phyloP scores from a whole-genome alignment of 2,797 vertebrate species.

The Alcedo atthis region DNA sequence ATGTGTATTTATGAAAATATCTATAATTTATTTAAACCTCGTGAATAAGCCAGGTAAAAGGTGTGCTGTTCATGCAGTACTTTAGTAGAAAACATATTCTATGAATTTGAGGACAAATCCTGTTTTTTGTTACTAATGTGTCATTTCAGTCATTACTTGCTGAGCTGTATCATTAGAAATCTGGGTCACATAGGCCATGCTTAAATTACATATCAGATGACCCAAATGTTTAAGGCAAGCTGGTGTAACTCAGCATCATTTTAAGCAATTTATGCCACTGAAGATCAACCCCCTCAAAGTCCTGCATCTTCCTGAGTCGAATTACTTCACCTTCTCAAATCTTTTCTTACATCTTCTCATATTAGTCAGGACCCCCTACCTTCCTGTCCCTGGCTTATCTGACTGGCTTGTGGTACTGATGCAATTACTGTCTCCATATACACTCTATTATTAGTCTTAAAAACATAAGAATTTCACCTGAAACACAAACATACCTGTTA shows the following conservation, averaged over 20 bases:
- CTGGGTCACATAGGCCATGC: neutral
- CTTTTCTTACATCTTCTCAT: constrained; percentile 7
- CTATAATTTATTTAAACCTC: constrained; percentile 39
- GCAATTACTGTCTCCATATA: neutral
- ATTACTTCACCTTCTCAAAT: constrained; percentile 27
- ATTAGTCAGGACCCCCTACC: constrained; percentile 3
- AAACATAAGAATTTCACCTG: neutral
- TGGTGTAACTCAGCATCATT: constrained; percentile 29
- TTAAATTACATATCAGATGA: constrained; percentile 43
- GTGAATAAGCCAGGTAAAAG: neutral
- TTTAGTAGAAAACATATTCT: neutral
- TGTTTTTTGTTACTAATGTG: neutral
- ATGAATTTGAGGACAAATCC: constrained; percentile 1
- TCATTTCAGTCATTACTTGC: constrained; percentile 23
- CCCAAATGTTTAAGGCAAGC: constrained; percentile 20
- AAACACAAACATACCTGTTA: neutral
- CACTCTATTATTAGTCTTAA: neutral
- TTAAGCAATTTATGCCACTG: constrained; percentile 28
- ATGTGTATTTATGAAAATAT: constrained; percentile 33
- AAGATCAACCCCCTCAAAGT: constrained; percentile 7
- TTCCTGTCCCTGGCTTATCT: neutral
- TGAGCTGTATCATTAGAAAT: constrained; percentile 24
- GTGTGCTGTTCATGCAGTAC: neutral
- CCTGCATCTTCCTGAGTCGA: neutral
- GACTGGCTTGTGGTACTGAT: neutral